These are phyloP conservation scores for Urophycis tenuis DNA, from an alignment of 2,797 vertebrate genomes.

Conservation along the genomic window DNA sequence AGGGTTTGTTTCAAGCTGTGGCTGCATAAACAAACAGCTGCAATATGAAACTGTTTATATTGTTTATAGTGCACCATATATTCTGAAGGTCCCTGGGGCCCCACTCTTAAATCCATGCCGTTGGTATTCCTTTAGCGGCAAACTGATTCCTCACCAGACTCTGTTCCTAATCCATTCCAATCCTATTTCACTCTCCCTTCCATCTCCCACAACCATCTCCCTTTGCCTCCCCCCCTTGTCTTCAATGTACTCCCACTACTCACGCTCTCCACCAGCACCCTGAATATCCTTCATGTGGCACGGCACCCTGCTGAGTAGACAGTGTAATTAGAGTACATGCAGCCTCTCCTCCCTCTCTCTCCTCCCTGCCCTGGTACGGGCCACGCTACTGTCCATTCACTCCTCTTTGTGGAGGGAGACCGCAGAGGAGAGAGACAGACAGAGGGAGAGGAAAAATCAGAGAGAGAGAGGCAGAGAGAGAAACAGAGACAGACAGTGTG, in stretches of 20 bases:
- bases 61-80: not conserved
- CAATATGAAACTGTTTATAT: not conserved
- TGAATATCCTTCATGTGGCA: constrained; percentile 45
- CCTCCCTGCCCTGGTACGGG: too few relatives aligned
- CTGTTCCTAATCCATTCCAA: constrained; percentile 19
- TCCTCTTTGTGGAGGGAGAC: constrained; percentile 49
- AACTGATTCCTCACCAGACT: not conserved
- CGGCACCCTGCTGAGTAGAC: constrained; percentile 42
- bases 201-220: constrained; percentile 18
- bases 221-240: constrained; percentile 19
- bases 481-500: too few relatives aligned
- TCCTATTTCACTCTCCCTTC: not conserved
- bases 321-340: constrained; percentile 35
- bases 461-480: not conserved
- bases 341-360: constrained; percentile 21
- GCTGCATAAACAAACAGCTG: not conserved
- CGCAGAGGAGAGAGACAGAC: constrained; percentile 1
- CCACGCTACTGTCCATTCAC: constrained; percentile 7
- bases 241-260: constrained; percentile 30
- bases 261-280: constrained; percentile 38
- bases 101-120: not conserved
- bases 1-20: not conserved
- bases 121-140: not conserved
- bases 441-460: constrained; percentile 26
- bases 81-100: not conserved